Evolutionary conservation across 2,888 invertebrate species (phyloP).

Genomic region (Diplazon laetatorius): DNA sequence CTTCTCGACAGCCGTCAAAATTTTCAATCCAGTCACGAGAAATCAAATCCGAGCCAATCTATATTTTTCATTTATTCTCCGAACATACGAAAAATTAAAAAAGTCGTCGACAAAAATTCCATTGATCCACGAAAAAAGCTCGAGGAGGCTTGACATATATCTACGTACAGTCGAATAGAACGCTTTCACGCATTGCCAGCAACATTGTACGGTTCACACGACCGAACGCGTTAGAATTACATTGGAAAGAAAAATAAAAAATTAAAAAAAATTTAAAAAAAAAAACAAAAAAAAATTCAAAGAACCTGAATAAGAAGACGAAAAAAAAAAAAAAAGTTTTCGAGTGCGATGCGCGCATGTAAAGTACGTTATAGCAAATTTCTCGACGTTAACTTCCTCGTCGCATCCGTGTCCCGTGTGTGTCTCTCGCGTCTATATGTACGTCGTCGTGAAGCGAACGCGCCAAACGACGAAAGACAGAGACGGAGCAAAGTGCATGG

Average conservation of each 20-base stretch:
- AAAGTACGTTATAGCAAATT: conserved; percentile 43
- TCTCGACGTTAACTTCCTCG: conserved; percentile 21
- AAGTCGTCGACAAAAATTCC: too few relatives aligned
- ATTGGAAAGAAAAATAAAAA: conserved; percentile 3
- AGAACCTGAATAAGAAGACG: too few relatives aligned
- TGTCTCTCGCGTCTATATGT: too few relatives aligned
- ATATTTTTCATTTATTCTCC: too few relatives aligned
- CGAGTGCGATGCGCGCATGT: conserved; percentile 34
- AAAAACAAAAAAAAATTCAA: neutral
- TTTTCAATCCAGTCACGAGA: too few relatives aligned
- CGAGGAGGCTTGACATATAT: too few relatives aligned
- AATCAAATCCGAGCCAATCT: too few relatives aligned
- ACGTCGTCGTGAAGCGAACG: conserved; percentile 27
- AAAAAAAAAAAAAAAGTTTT: too few relatives aligned
- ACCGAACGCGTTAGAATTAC: conserved; percentile 15
- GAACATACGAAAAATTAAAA: too few relatives aligned
- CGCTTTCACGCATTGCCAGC: neutral
- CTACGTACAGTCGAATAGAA: neutral
- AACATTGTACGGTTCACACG: neutral
- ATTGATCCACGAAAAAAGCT: too few relatives aligned
- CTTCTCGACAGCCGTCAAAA: too few relatives aligned
- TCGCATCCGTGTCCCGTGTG: conserved; percentile 26
- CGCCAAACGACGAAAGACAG: conserved; percentile 23
- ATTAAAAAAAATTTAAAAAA: neutral
- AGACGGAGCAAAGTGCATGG: conserved; percentile 62